Percentiles rank a stretch among this genome's conserved stretches.
phyloP scores from a whole-genome alignment of 2,888 invertebrate genomes.

The Lasioglossum zephyrum region DNA sequence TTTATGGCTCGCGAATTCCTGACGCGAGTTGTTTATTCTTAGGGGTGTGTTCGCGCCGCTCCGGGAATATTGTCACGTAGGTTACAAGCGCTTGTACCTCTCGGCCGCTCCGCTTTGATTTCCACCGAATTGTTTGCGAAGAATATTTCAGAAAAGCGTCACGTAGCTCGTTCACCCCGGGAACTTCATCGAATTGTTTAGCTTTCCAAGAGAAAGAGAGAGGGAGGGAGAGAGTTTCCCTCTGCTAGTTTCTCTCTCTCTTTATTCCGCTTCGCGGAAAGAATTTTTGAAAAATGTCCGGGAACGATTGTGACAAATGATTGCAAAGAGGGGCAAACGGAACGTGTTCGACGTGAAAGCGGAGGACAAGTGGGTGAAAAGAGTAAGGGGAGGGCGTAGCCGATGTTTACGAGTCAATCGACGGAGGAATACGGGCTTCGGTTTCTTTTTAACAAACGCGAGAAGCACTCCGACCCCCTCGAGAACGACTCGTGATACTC shows the following conservation, averaged over 20 bases:
- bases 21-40: constrained; percentile 28
- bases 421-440: constrained; percentile 4
- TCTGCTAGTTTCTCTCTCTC: neutral
- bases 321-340: neutral
- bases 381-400: neutral
- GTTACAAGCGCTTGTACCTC: neutral
- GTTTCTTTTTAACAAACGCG: constrained; percentile 33
- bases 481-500: constrained; percentile 19
- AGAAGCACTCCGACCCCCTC: constrained; percentile 27
- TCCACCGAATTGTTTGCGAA: constrained; percentile 54
- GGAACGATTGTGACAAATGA: constrained; percentile 17
- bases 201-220: neutral
- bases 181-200: constrained; percentile 1
- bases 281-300: constrained; percentile 12
- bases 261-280: neutral
- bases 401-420: constrained; percentile 44
- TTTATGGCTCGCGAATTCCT: constrained; percentile 30
- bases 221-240: neutral
- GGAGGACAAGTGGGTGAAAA: neutral
- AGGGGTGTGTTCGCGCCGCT: neutral
- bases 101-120: constrained; percentile 40
- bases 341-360: constrained; percentile 7
- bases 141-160: constrained; percentile 41
- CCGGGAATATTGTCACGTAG: constrained; percentile 49
- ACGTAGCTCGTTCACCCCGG: constrained; percentile 28